Evolutionary conservation across 1,140 invertebrate genomes (phyloP), one percentile per base, ranked within the genome.

Genomic region (Aphelinus atriplicis): DNA sequence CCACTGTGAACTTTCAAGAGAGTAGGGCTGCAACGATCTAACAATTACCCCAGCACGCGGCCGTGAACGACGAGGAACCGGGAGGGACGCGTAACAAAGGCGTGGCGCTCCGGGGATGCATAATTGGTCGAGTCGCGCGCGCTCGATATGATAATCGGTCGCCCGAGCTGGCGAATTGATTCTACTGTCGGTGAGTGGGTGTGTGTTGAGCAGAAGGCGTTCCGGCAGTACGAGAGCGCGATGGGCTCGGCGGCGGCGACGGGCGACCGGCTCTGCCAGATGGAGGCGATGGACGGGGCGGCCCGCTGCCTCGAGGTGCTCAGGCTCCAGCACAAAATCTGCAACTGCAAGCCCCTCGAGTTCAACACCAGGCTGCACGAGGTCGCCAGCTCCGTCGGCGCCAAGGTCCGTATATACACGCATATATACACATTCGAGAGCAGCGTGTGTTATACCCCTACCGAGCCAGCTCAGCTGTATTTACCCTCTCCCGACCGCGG

Each of bases 241-340:
- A 95, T 95, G 93, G 93, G 93, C 1, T 93, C 93, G 0, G 93
- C 93, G 0, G 92, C 93, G 48, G 90, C 92, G 0, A 90, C 94
- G 78, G 94, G 93, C 2, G 94, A 95, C 86, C 89, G 94, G 0
- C 89, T 95, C 68, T 93, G 94, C 58, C 94, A 95, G 83, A 95
- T 95, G 93, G 94, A 95, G 83, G 94, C 94, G 0, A 95, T 95
- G 94, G 94, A 95, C 80, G 94, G 94, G 1, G 94, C 93, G 0
- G 94, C 94, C 0, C 87, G 93, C 50, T 95, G 94, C 80, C 85
- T 95, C 51, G 94, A 95, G 83, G 92, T 92, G 2, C 84, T 95
- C 4, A 88, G 94, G 74, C 83, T 93, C 7, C 94, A 95, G 79
- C 93, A 93, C 80, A 93, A 94, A 82, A 95, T 95, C 78, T 95